Base-by-base conservation (phyloP, 1,140 invertebrate species). In the Drosophila rufa region DNA sequence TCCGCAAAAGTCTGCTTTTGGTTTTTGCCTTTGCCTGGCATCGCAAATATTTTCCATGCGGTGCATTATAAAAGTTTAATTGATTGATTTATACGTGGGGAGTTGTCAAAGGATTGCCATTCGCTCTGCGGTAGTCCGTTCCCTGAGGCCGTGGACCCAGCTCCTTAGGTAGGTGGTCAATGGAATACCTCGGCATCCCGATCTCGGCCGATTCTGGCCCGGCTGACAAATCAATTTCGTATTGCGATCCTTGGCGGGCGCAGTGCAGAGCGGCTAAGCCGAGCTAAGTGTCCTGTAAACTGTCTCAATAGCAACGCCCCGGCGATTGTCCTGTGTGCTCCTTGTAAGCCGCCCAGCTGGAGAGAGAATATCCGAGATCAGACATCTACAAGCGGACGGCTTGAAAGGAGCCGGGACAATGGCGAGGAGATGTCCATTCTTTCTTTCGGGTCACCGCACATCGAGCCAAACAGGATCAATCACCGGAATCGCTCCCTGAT, bases 271-370 rank as follows among this genome's bases (percentile, higher is more conserved):
- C 27, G 53, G 33, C 76, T 74, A 70, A 83, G 71, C 83, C 64
- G 76, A 73, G 64, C 70, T 85, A 90, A 89, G 77, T 85, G 61
- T 67, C 65, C 64, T 79, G 81, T 90, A 89, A 89, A 79, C 85
- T 82, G 85, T 89, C 81, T 89, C 81, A 89, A 89, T 89, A 81
- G 67, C 82, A 90, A 85, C 85, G 85, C 85, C 85, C 67, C 75
- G 64, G 67, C 71, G 15, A 82, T 59, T 66, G 55, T 43, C 12
- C 40, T 59, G 69, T 46, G 66, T 46, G 67, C 58, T 79, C 47
- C 51, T 58, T 65, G 62, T 90, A 90, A 84, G 87, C 85, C 68
- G 64, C 84, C 60, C 85, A 85, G 85, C 85, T 82, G 85, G 85
- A 90, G 57, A 36, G 71, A 33, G 15, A 9, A 55, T 11, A 55